Evolutionary conservation across 2,888 invertebrate genomes (phyloP).

Genomic region (Junonia oenone): DNA sequence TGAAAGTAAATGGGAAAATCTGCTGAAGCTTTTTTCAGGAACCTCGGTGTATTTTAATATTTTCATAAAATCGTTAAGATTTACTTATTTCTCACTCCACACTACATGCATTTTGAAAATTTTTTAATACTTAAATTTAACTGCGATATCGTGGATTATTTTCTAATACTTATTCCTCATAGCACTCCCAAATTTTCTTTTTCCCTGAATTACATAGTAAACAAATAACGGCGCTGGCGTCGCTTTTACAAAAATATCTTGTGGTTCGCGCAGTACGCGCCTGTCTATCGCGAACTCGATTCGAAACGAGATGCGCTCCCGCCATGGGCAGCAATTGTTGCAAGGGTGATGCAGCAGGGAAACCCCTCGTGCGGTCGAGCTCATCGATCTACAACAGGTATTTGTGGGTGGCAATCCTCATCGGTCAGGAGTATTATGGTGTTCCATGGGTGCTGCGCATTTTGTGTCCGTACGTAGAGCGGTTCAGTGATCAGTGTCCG

Average conservation of each 20-base stretch:
- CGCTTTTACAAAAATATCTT: constrained; percentile 61
- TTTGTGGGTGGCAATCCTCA: constrained; percentile 57
- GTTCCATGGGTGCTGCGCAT: constrained; percentile 59
- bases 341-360: constrained; percentile 75
- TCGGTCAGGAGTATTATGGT: constrained; percentile 53
- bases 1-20: not conserved
- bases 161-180: not conserved
- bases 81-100: not conserved
- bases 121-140: not conserved
- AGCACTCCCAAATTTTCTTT: constrained; percentile 1
- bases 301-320: constrained; percentile 62
- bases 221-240: constrained; percentile 52
- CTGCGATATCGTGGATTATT: not conserved
- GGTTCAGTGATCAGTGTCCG: constrained; percentile 27
- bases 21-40: constrained; percentile 8
- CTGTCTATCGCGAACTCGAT: constrained; percentile 55
- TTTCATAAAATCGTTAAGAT: not conserved
- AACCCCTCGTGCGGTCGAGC: constrained; percentile 61
- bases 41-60: not conserved
- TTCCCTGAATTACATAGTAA: constrained; percentile 33
- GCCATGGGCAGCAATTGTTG: constrained; percentile 81
- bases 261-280: constrained; percentile 57
- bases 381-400: constrained; percentile 77
- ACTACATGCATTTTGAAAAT: not conserved
- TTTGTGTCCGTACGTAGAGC: constrained; percentile 55